Evolutionary conservation across 2,888 invertebrate species (phyloP).

Genomic region (Melinaea menophilus): DNA sequence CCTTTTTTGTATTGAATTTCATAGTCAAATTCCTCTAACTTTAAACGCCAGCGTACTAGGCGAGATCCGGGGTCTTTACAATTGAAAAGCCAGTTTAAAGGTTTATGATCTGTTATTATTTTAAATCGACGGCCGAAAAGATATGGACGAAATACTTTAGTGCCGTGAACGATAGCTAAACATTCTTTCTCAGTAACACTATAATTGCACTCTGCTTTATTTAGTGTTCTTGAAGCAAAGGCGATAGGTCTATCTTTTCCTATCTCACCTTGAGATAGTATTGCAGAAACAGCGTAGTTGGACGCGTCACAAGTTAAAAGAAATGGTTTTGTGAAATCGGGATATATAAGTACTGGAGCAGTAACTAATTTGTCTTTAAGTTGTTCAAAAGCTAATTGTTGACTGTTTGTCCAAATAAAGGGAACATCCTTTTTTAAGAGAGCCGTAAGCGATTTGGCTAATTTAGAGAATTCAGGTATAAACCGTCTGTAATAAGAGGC

Average conservation of each 20-base stretch:
- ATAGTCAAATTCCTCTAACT: constrained; percentile 30
- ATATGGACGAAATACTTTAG: constrained; percentile 28
- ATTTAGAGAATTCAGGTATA: constrained; percentile 41
- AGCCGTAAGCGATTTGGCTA: constrained; percentile 14
- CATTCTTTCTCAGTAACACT: constrained; percentile 30
- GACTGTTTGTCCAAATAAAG: constrained; percentile 28
- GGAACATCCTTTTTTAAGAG: constrained; percentile 18
- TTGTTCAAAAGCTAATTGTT: constrained; percentile 28
- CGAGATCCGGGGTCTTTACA: constrained; percentile 27
- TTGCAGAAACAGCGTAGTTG: constrained; percentile 36
- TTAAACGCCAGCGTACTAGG: constrained; percentile 26
- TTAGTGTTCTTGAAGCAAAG: constrained; percentile 33
- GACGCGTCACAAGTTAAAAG: constrained; percentile 36
- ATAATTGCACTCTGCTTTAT: constrained; percentile 35
- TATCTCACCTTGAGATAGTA: constrained; percentile 37
- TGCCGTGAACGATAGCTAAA: constrained; percentile 21
- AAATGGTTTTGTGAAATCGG: constrained; percentile 8
- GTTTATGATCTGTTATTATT: constrained; percentile 22
- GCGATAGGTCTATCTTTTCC: constrained; percentile 35
- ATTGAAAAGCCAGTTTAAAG: no score
- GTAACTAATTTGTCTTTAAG: not conserved
- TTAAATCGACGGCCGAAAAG: constrained; percentile 22
- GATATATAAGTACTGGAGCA: not conserved
- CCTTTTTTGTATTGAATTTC: constrained; percentile 26
- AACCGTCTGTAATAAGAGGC: constrained; percentile 48